Base-by-base conservation (phyloP, 2,888 invertebrate genomes). In the Thyatira batis region DNA sequence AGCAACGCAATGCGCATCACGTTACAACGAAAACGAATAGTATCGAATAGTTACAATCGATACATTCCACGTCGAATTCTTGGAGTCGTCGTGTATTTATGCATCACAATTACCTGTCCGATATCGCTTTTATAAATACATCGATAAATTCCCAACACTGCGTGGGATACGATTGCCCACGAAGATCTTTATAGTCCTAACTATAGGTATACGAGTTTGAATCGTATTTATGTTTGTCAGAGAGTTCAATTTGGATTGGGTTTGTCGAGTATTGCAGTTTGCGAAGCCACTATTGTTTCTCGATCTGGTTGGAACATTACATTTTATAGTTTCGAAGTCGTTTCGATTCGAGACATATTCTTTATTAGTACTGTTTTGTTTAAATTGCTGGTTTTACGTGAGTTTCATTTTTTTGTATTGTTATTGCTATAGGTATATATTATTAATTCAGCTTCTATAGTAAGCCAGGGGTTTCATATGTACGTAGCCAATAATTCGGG, bases 251-350 rank as follows among this genome's bases (percentile, higher is more conserved):
- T 39, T 39, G 8, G 6, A 33, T 13, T 39, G 39, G 13, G 13
- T 5, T 17, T 3, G 3, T 11, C 13, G 27, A 27, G 10, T 20
- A 50, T 53, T 64, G 69, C 73, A 76, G 73, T 73, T 72, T 70
- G 67, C 67, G 67, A 62, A 70, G 63, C 74, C 71, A 73, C 81
- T 76, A 85, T 85, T 85, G 85, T 85, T 84, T 82, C 84, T 76
- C 80, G 78, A 84, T 82, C 74, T 80, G 78, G 73, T 66, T 71
- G 69, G 76, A 80, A 80, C 84, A 80, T 85, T 82, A 84, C 82
- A 79, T 86, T 86, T 85, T 85, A 85, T 85, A 73, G 82, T 67
- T 67, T 67, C 66, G 62, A 73, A 77, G 80, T 76, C 69, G 74
- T 79, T 78, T 74, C 73, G 69, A 69, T 78, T 74, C 73, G 68